Percentiles rank a stretch among this genome's conserved stretches.
Conservation (phyloP, 2,888 invertebrate genomes). For the Andrena bucephala region DNA sequence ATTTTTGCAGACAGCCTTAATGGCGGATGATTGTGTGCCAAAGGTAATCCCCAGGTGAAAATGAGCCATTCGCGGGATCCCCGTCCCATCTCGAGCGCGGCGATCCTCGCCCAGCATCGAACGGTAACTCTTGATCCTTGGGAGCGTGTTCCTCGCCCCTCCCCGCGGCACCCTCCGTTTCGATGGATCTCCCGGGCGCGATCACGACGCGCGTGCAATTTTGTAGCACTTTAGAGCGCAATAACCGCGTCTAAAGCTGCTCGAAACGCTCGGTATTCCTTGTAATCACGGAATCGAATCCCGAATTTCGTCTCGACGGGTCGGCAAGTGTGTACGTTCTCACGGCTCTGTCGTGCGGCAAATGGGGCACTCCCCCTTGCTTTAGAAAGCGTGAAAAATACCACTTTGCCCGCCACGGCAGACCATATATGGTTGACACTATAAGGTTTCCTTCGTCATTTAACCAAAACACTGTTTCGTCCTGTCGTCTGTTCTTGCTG, state of each 20-base stretch:
- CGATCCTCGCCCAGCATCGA: conserved; percentile 26
- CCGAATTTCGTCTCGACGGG: neutral
- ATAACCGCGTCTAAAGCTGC: conserved; percentile 25
- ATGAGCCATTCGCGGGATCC: conserved; percentile 67
- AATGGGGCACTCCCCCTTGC: too few relatives aligned
- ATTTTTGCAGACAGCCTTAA: conserved; percentile 78
- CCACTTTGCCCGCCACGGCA: too few relatives aligned
- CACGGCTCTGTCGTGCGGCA: too few relatives aligned
- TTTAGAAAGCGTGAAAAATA: too few relatives aligned
- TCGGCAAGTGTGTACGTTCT: too few relatives aligned
- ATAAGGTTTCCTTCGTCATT: neutral
- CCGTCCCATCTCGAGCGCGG: conserved; percentile 1
- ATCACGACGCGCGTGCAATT: conserved; percentile 49
- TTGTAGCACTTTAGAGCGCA: conserved; percentile 36
- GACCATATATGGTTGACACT: too few relatives aligned
- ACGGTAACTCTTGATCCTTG: conserved; percentile 46
- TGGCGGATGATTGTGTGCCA: conserved; percentile 78
- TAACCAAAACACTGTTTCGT: neutral
- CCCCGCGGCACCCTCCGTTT: neutral
- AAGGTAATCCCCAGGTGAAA: conserved; percentile 75
- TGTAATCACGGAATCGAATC: conserved; percentile 29
- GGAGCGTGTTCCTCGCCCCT: conserved; percentile 37
- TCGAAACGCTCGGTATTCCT: neutral
- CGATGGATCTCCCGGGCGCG: conserved; percentile 14
- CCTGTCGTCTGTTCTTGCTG: neutral